These are phyloP conservation scores for Orthosia gracilis DNA, from an alignment of 2,888 invertebrate genomes.

Conservation along the genomic window DNA sequence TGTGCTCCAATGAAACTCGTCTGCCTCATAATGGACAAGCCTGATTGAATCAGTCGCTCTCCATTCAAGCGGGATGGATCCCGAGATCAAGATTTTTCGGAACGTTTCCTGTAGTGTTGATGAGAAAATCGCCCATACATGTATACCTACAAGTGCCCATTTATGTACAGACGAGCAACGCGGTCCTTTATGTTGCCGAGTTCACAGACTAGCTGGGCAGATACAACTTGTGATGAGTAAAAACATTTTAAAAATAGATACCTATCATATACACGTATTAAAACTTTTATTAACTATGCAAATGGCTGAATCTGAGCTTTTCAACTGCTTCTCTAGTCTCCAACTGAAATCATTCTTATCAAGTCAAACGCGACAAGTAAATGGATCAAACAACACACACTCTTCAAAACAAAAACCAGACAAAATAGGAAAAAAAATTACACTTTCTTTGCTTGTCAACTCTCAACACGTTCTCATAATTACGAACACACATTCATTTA, in stretches of 20 bases:
- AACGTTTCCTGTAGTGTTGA: constrained; percentile 68
- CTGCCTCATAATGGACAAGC: constrained; percentile 80
- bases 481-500: constrained; percentile 39
- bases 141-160: constrained; percentile 1
- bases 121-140: constrained; percentile 61
- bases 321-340: neutral
- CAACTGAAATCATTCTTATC: neutral
- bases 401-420: neutral
- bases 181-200: neutral
- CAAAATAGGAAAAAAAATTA: constrained; percentile 15
- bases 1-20: constrained; percentile 79
- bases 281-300: neutral
- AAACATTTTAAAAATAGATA: neutral
- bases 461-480: constrained; percentile 30
- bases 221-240: neutral
- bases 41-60: constrained; percentile 83
- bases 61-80: constrained; percentile 82
- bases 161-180: constrained; percentile 4
- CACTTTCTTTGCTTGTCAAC: constrained; percentile 15
- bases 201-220: neutral
- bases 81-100: constrained; percentile 74
- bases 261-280: no score
- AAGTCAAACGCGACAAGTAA: neutral
- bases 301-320: neutral
- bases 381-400: neutral